phyloP scores from a whole-genome alignment of 1,140 invertebrate species.

The Drosophila watanabei region DNA sequence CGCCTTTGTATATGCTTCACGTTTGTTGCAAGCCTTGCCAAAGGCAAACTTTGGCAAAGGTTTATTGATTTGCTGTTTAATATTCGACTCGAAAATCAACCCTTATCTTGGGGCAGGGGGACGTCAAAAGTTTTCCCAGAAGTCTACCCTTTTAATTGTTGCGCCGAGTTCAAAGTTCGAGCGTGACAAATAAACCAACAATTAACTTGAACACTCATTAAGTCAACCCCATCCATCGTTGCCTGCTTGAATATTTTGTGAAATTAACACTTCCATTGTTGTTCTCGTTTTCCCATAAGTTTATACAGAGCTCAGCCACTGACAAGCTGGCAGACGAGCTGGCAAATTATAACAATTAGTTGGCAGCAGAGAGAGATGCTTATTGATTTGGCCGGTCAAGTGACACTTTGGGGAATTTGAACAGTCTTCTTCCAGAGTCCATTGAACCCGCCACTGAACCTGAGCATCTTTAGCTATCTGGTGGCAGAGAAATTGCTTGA shows the following conservation, averaged over 20 bases:
- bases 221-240: constrained; percentile 44
- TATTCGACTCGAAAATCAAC: constrained; percentile 31
- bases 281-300: constrained; percentile 47
- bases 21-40: constrained; percentile 5
- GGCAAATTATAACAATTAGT: constrained; percentile 78
- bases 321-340: constrained; percentile 18
- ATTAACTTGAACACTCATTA: constrained; percentile 73
- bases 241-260: constrained; percentile 45
- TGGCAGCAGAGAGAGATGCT: constrained; percentile 25
- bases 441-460: constrained; percentile 44
- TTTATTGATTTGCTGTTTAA: constrained; percentile 38
- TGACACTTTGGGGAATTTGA: constrained; percentile 69
- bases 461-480: constrained; percentile 27
- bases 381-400: constrained; percentile 75
- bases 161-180: constrained; percentile 74
- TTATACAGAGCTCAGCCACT: constrained; percentile 18
- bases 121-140: constrained; percentile 16
- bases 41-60: constrained; percentile 9
- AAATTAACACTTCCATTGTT: constrained; percentile 74
- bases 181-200: constrained; percentile 80
- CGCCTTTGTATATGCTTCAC: constrained; percentile 8
- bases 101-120: not conserved
- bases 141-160: constrained; percentile 55
- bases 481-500: constrained; percentile 36
- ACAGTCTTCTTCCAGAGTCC: constrained; percentile 16